phyloP scores from a whole-genome alignment of 2,888 invertebrate genomes.

The Cosmopolites sordidus region DNA sequence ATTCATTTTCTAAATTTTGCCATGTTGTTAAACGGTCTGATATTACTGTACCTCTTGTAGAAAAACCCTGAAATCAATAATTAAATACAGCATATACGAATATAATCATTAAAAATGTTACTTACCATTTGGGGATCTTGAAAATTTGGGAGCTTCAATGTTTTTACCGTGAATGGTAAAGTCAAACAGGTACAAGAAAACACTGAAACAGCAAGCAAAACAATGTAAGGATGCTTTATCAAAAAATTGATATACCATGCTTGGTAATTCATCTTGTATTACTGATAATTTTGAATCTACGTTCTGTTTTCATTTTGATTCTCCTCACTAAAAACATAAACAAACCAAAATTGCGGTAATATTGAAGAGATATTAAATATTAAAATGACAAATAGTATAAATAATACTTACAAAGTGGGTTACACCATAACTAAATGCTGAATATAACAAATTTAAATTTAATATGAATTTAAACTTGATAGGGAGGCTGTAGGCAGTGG shows the following conservation, averaged over 20 bases:
- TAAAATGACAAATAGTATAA: not conserved
- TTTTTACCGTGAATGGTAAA: conserved; percentile 59
- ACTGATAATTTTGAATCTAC: conserved; percentile 1
- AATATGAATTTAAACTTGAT: conserved; percentile 8
- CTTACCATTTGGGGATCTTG: conserved; percentile 77
- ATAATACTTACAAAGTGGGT: not conserved
- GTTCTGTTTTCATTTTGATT: conserved; percentile 10
- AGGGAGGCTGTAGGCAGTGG: conserved; percentile 4
- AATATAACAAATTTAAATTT: conserved; percentile 11
- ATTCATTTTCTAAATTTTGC: conserved; percentile 77
- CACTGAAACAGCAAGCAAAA: conserved; percentile 59
- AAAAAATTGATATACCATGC: conserved; percentile 50
- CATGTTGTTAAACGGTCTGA: conserved; percentile 77
- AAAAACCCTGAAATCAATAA: conserved; percentile 67
- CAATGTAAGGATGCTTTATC: conserved; percentile 63
- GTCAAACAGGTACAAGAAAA: conserved; percentile 64
- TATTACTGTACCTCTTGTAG: conserved; percentile 82
- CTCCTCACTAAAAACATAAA: conserved; percentile 7
- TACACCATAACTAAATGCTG: conserved; percentile 3
- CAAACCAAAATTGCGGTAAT: conserved; percentile 1
- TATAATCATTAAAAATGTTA: conserved; percentile 5
- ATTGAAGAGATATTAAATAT: not conserved
- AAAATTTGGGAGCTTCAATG: conserved; percentile 70
- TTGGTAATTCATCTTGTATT: conserved; percentile 13
- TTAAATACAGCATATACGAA: not conserved